These are phyloP conservation scores for Drosophila baimaii DNA, from an alignment of 1,140 invertebrate species.

Conservation along the genomic window DNA sequence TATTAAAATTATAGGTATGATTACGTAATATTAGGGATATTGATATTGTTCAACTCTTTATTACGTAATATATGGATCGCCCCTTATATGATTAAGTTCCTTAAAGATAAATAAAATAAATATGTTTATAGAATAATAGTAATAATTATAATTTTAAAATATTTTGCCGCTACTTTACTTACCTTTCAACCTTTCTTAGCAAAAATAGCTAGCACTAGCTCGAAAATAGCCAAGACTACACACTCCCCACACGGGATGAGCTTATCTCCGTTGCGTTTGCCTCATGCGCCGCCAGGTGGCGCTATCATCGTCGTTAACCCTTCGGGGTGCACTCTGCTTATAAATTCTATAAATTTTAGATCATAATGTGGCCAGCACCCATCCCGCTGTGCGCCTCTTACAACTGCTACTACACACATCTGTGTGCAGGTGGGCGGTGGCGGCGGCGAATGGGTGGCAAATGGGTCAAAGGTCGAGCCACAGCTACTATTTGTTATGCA, in stretches of 20 bases:
- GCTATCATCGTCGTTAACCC: constrained; percentile 53
- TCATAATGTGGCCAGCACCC: constrained; percentile 68
- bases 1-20: not conserved
- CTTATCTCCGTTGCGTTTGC: constrained; percentile 28
- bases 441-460: constrained; percentile 31
- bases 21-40: too few species aligned
- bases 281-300: constrained; percentile 40
- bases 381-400: constrained; percentile 11
- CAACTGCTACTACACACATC: constrained; percentile 52
- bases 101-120: too few species aligned
- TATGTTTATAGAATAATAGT: too few species aligned
- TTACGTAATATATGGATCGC: too few species aligned
- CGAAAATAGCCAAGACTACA: not conserved
- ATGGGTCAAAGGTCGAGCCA: constrained; percentile 39
- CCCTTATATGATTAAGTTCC: too few species aligned
- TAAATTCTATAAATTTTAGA: constrained; percentile 83
- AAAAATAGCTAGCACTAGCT: not conserved
- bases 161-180: not conserved
- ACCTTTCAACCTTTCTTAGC: not conserved
- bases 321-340: constrained; percentile 68
- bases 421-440: constrained; percentile 35
- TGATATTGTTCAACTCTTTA: too few species aligned
- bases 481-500: constrained; percentile 71
- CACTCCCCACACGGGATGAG: not conserved
- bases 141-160: too few species aligned